phyloP scores from a whole-genome alignment of 2,888 invertebrate genomes.

The Hymenopus coronatus region DNA sequence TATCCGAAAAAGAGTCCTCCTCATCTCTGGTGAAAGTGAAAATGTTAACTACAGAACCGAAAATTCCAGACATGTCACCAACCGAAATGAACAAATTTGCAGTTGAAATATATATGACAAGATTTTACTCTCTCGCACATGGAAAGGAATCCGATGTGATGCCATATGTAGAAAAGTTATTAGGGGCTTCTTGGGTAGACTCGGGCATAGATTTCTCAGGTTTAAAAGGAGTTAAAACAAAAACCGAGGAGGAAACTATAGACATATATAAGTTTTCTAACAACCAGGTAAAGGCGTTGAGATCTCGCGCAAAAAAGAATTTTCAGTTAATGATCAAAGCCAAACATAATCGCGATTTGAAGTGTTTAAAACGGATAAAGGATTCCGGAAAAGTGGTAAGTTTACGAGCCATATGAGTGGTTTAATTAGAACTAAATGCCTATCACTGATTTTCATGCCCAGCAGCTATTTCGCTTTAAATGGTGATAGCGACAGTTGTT shows the following conservation, averaged over 20 bases:
- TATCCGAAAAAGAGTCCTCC: neutral
- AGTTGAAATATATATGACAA: neutral
- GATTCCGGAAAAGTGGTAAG: neutral
- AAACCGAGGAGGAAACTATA: neutral
- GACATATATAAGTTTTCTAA: neutral
- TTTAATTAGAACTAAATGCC: too few relatives aligned
- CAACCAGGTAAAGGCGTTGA: neutral
- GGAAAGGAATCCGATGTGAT: neutral
- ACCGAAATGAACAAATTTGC: neutral
- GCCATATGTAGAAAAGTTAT: neutral
- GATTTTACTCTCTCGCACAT: neutral
- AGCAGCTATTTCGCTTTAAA: too few relatives aligned
- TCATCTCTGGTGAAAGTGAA: neutral
- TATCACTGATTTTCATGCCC: too few relatives aligned
- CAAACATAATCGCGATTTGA: neutral
- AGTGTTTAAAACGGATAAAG: neutral
- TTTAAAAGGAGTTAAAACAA: neutral
- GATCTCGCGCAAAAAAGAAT: neutral
- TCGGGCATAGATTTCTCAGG: neutral
- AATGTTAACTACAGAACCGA: neutral
- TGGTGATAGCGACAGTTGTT: too few relatives aligned
- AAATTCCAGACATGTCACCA: neutral
- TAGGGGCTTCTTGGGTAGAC: neutral
- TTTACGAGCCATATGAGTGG: neutral
- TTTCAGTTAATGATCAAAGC: neutral